Evolutionary conservation across 1,140 invertebrate genomes (phyloP), one percentile per base, ranked within the genome.

Genomic region (Lasioglossum baleicum): DNA sequence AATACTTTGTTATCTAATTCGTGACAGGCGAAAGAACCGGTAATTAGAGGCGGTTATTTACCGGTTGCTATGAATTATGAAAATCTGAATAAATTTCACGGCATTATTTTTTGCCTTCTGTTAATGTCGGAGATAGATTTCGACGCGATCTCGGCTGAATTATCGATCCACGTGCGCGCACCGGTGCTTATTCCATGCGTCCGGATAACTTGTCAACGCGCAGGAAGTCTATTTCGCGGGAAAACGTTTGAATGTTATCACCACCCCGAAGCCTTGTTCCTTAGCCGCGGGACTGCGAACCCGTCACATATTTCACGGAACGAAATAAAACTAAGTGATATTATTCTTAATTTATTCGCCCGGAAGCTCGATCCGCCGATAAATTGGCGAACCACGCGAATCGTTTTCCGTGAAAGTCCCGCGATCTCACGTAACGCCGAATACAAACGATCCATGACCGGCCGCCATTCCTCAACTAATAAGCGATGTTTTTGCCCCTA

Each of bases 341-440:
- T 66, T 71, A 48, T 58, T 66, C 35, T 79, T 73, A 73, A 79
- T 79, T 79, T 79, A 79, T 79, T 79, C 69, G 31, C 31, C 76
- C 69, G 70, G 70, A 79, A 79, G 61, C 61, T 4, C 20, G 69
- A 65, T 71, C 22, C 15, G 22, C 48, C 22, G 70, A 73, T 79
- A 79, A 73, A 65, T 72, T 20, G 61, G 40, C 35, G 51, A 53
- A n/a, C 70, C 76, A 79, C 76, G 76, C 76, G 61, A 79, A 58
- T 72, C 42, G 15, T 61, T 77, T 77, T 68, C 13, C 64, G 64
- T 31, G 42, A 51, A 77, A 63, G 40, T 61, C n/a, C 15, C 13
- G 20, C 40, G 60, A 51, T 63, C 22, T 7, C 75, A 35, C 10
- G 64, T 58, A 68, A 35, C 15, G 4, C 7, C 3, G 31, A 26